Base-by-base conservation (phyloP, 2,888 invertebrate species). In the Coelogynopora nodosa region DNA sequence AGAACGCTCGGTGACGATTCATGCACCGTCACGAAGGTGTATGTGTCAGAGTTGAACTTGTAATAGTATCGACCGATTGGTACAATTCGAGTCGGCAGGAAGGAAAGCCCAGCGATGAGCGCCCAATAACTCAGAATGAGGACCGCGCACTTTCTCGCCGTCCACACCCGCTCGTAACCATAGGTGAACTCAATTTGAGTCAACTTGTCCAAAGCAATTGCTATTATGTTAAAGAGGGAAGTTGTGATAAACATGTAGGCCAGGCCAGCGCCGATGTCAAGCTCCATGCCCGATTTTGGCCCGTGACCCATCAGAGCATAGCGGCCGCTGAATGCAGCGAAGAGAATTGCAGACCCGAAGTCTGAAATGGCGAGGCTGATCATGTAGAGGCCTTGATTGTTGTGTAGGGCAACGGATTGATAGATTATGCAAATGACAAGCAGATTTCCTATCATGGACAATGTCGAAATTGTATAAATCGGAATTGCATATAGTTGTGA, bases 331-430 rank as follows among this genome's bases (percentile, higher is more conserved):
- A 86, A 86, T 23, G 31, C 28, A 18, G 85, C 28, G 18, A 86
- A 86, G 84, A 28, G 30, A 2, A 86, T 30, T 1, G 84, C 86
- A 10, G 86, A 86, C 18, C 86, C 86, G 1, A 86, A 23, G n/a
- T 86, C 86, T 26, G 84, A 86, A 0, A 86, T 29, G n/a, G 30
- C 86, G n/a, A 86, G 5, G 27, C 86, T 86, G 30, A 86, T 26
- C 86, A 86, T 86, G 86, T 86, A 86, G 30, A 86, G 26, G 86
- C 84, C 29, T 31, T 86, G 86, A 29, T 86, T 86, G 31, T 81
- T 86, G 1, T 86, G 84, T 26, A 84, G 85, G 23, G 84, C 31
- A 26, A 30, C 30, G 23, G 86, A 23, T n/a, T 29, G 85, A 10
- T 27, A 84, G 49, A 84, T 67, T n/a, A 84, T 27, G 30, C n/a